Percentiles rank a stretch among this genome's conserved stretches.
Evolutionary conservation across 2,113 vertebrate species (phyloP).

Genomic region (Paracanthobrama guichenoti): DNA sequence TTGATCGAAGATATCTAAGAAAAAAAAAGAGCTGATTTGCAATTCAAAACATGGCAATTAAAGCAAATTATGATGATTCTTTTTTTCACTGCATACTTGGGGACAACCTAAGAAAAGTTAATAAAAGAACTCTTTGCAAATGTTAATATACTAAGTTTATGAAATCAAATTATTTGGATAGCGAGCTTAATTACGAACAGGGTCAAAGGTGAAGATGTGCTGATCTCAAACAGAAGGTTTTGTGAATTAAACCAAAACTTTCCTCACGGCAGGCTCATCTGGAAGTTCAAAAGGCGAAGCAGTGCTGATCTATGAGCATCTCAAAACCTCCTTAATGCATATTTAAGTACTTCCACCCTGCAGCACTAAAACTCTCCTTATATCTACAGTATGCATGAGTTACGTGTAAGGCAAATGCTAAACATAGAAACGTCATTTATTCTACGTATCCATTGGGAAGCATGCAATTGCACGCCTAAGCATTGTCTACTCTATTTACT

Average conservation of each 20-base stretch:
- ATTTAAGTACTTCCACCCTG: neutral
- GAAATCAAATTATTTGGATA: conserved; percentile 25
- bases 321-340: conserved; percentile 8
- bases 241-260: neutral
- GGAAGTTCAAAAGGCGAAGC: conserved; percentile 12
- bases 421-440: conserved; percentile 5
- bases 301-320: neutral
- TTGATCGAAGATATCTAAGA: conserved; percentile 40
- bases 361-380: neutral
- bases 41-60: conserved; percentile 51
- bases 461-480: conserved; percentile 1
- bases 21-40: conserved; percentile 42
- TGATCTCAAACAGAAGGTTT: conserved; percentile 8
- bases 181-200: conserved; percentile 3
- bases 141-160: conserved; percentile 22
- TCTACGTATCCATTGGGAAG: neutral
- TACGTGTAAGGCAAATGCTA: neutral
- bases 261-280: neutral
- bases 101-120: conserved; percentile 14
- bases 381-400: neutral
- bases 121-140: conserved; percentile 25
- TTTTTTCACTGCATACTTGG: conserved; percentile 3
- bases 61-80: conserved; percentile 39
- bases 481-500: neutral
- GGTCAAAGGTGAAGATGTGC: conserved; percentile 16